A percentile compares a stretch with the other conserved stretches of the same genome.
Conservation (phyloP, 2,888 invertebrate genomes). For the Rhopalosiphum nymphaeae region DNA sequence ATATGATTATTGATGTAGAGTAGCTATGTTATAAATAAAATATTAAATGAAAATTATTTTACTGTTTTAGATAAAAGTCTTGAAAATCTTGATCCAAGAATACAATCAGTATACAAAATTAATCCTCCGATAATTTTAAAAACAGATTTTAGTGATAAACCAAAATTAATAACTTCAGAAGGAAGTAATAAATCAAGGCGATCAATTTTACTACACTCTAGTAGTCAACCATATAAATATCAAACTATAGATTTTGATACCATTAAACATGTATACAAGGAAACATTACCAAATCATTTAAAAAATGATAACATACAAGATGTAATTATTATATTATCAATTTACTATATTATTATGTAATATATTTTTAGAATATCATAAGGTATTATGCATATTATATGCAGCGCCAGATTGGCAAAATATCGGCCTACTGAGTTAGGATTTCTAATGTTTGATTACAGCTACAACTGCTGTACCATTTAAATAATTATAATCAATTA, state of each 20-base stretch:
- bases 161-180: background rate
- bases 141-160: background rate
- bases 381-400: too few species aligned
- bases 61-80: slow-evolving; percentile 25
- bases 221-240: slow-evolving; percentile 17
- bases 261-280: slow-evolving; percentile 23
- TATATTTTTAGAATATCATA: too few species aligned
- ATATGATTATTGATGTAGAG: background rate
- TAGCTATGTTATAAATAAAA: background rate
- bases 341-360: background rate
- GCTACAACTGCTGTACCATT: too few species aligned
- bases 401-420: too few species aligned
- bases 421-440: too few species aligned
- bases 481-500: too few species aligned
- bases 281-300: background rate
- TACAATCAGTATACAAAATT: slow-evolving; percentile 19
- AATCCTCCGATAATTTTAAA: slow-evolving; percentile 31
- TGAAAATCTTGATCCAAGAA: slow-evolving; percentile 39
- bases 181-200: slow-evolving; percentile 23
- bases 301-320: background rate
- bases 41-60: background rate
- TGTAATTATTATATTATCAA: slow-evolving; percentile 32
- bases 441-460: too few species aligned
- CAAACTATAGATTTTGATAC: slow-evolving; percentile 30
- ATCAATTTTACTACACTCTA: slow-evolving; percentile 38